Evolutionary conservation across 2,797 vertebrate genomes (phyloP), one percentile per base, ranked within the genome.

Genomic region (Periophthalmus magnuspinnatus): DNA sequence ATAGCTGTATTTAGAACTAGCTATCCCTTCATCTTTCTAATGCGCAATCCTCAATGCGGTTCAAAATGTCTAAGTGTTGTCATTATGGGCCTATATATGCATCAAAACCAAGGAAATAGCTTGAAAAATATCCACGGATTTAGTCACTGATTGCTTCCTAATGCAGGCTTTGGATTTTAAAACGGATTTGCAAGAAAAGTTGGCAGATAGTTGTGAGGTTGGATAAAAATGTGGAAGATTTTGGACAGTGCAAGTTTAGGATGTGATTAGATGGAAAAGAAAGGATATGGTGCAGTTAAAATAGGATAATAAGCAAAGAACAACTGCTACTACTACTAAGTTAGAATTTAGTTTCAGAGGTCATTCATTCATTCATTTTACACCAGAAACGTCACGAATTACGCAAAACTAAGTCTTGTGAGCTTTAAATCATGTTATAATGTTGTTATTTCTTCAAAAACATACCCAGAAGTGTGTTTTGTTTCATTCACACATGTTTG

Each of bases 121-220:
- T 88, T 86, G 73, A 81, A 63, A 77, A 77, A 84, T 92, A 90
- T 88, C 89, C 24, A 69, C 86, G 92, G 91, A 91, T 92, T 90
- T 87, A 81, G 81, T 70, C 72, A 67, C 87, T 91, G 91, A 93
- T 92, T 93, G 81, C 88, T 87, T 68, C 79, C 78, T 90, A 89
- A 92, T 87, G 91, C 85, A 58, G 84, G 78, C 77, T 91, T 80
- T 70, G 56, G 73, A 85, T 82, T 74, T 28, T 2, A 62, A 48
- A 74, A 69, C 80, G 69, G 85, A 84, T 93, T 93, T 57, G 55
- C 87, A 89, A 86, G 86, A 86, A 91, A 89, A 82, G 75, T 88
- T 91, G 91, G 90, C 86, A 69, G 69, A 58, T 72, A 74, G 68
- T 58, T 57, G 65, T 67, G 70, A 33, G 13, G 48, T 50, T 54